Conservation (phyloP, 2,113 vertebrate genomes). For the Neotoma lepida region DNA sequence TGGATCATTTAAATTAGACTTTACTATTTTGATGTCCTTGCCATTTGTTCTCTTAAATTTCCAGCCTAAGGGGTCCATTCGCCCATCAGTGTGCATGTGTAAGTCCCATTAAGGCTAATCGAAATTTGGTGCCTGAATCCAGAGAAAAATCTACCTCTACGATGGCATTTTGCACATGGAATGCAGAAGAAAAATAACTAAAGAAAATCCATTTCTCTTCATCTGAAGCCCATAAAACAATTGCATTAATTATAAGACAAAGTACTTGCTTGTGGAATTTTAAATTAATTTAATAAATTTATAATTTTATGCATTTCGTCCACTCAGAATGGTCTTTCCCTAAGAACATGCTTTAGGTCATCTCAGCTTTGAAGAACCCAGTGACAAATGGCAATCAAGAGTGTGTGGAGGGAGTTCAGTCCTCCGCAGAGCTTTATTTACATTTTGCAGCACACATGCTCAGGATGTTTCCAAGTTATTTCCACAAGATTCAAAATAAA, state of each 20-base stretch:
- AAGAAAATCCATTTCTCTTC: slow-evolving; percentile 53
- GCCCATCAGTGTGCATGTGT: slow-evolving; percentile 70
- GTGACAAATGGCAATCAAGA: slow-evolving; percentile 65
- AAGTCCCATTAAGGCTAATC: slow-evolving; percentile 80
- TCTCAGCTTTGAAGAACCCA: slow-evolving; percentile 41
- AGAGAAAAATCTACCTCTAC: slow-evolving; percentile 79
- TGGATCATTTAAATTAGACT: slow-evolving; percentile 75
- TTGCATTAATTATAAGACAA: slow-evolving; percentile 70
- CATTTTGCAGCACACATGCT: slow-evolving; percentile 62
- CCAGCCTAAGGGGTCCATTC: slow-evolving; percentile 72
- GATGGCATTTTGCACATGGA: slow-evolving; percentile 75
- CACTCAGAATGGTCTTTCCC: slow-evolving; percentile 51
- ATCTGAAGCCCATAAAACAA: slow-evolving; percentile 57
- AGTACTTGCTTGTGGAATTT: slow-evolving; percentile 70
- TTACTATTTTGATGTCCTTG: slow-evolving; percentile 75
- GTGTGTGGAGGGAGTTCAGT: slow-evolving; percentile 60
- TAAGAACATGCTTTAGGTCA: slow-evolving; percentile 46
- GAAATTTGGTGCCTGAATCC: slow-evolving; percentile 79
- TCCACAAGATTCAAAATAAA: slow-evolving; percentile 72
- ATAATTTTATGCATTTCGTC: slow-evolving; percentile 50
- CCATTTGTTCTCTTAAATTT: slow-evolving; percentile 77
- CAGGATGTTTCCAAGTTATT: slow-evolving; percentile 66
- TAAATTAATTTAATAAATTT: slow-evolving; percentile 64
- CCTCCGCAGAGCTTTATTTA: slow-evolving; percentile 61
- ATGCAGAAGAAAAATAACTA: slow-evolving; percentile 67